Evolutionary conservation across 2,113 vertebrate species (phyloP), one percentile per base, ranked within the genome.

Genomic region (Saccopteryx bilineata): DNA sequence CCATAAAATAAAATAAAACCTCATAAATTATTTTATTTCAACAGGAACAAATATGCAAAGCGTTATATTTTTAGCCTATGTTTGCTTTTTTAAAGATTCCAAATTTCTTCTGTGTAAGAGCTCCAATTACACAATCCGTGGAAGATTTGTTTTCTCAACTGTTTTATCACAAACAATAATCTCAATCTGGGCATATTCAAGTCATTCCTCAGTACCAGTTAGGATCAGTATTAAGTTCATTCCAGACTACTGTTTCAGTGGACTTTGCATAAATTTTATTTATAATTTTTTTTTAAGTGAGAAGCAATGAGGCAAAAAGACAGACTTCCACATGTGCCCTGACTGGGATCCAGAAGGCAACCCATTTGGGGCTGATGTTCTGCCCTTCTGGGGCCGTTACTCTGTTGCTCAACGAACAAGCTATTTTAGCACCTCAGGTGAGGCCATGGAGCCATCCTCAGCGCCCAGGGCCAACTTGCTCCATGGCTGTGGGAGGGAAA

Each of bases 171-270:
- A 95, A 52, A 96, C 61, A 96, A 89, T 95, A 96, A 95, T 96
- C 97, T 98, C 96, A 96, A 81, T 56, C 56, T 96, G 76, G 92
- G 87, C 69, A 96, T 84, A 96, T 95, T 96, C 69, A 97, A 98
- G 85, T 69, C 88, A 93, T 90, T 97, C 72, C 72, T 97, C 89
- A 97, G 91, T 96, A 94, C 58, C 84, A 86, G 60, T 96, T 96
- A 92, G 90, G 65, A 86, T 21, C 50, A 93, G 81, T 94, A 96
- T 81, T 95, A 87, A 68, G 74, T 78, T 90, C 94, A 92, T 96
- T 96, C 63, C 54, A 86, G 89, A 54, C 97, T 0, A 52, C 9
- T 94, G 94, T 88, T 79, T 93, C 46, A 80, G 50, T 79, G 60
- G 5, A 68, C 6, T 7, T 31, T 75, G 17, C 15, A n/a, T 94